Conservation (phyloP, 2,888 invertebrate species). For the Sphaerophoria rueppellii region DNA sequence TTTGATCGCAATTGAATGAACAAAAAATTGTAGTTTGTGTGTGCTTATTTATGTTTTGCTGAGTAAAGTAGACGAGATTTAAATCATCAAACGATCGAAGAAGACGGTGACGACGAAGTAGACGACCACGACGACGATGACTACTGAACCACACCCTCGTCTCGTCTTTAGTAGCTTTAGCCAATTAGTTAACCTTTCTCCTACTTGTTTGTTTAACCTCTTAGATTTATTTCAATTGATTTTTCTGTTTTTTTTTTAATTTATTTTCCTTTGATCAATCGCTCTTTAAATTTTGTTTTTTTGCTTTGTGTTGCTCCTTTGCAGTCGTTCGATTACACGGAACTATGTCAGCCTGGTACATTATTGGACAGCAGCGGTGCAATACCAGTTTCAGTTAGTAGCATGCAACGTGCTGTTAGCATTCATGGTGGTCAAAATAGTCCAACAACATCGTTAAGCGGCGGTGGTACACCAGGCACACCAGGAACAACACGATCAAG, state of each 20-base stretch:
- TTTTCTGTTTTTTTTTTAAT: constrained; percentile 11
- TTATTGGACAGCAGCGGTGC: constrained; percentile 83
- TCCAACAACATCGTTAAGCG: constrained; percentile 83
- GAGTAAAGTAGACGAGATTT: constrained; percentile 22
- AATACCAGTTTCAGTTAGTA: constrained; percentile 83
- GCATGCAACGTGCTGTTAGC: constrained; percentile 83
- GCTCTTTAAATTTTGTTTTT: constrained; percentile 35
- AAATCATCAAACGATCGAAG: constrained; percentile 15
- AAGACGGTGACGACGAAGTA: background rate
- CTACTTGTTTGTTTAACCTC: constrained; percentile 39
- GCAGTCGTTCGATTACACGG: constrained; percentile 96
- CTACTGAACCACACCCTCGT: constrained; percentile 27
- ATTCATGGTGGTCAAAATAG: constrained; percentile 82
- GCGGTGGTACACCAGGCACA: constrained; percentile 84
- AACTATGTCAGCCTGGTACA: constrained; percentile 89
- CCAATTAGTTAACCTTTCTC: constrained; percentile 60
- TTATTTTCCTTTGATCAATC: constrained; percentile 28
- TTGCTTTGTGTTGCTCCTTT: constrained; percentile 21
- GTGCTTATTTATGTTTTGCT: constrained; percentile 65
- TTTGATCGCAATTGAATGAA: constrained; percentile 48
- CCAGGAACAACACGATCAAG: constrained; percentile 89
- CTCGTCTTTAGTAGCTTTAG: constrained; percentile 18
- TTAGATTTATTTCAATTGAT: constrained; percentile 46
- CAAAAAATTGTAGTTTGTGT: constrained; percentile 56
- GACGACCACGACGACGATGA: constrained; percentile 2